A percentile compares a stretch with the other conserved stretches of the same genome.
These are phyloP conservation scores for Melanerpes formicivorus DNA, from an alignment of 2,113 vertebrate species.

Conservation along the genomic window DNA sequence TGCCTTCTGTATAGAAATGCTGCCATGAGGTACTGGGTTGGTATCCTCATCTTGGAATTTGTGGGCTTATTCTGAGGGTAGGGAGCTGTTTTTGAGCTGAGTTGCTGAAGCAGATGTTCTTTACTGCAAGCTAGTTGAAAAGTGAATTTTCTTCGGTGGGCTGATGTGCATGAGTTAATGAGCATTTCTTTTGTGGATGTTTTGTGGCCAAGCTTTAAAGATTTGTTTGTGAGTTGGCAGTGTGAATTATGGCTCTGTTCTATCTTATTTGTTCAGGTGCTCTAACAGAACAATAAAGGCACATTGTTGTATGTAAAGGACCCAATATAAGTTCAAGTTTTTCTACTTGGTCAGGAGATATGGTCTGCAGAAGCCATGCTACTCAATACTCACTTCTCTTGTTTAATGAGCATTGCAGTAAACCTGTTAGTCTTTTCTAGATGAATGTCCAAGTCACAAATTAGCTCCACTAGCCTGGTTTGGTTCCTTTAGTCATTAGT, in stretches of 20 bases:
- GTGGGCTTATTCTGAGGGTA: neutral
- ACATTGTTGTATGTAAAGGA: neutral
- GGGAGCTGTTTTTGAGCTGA: neutral
- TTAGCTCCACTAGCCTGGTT: neutral
- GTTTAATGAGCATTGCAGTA: neutral
- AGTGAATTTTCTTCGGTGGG: neutral
- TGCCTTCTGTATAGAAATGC: neutral
- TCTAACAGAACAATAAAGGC: neutral
- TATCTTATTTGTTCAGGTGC: neutral
- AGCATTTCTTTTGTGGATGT: neutral
- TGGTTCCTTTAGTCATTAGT: neutral
- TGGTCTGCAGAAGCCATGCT: neutral
- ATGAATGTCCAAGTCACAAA: neutral
- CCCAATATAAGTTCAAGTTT: neutral
- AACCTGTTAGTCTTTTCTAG: neutral
- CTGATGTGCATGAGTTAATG: neutral
- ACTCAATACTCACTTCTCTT: neutral
- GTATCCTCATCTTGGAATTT: neutral
- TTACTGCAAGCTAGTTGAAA: neutral
- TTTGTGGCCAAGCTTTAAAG: neutral
- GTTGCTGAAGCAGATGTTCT: neutral
- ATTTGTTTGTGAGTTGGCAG: neutral
- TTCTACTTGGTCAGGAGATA: neutral
- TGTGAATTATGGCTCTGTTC: neutral
- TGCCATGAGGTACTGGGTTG: neutral